Conservation (phyloP, 2,888 invertebrate genomes). For the Microplitis manilae region DNA sequence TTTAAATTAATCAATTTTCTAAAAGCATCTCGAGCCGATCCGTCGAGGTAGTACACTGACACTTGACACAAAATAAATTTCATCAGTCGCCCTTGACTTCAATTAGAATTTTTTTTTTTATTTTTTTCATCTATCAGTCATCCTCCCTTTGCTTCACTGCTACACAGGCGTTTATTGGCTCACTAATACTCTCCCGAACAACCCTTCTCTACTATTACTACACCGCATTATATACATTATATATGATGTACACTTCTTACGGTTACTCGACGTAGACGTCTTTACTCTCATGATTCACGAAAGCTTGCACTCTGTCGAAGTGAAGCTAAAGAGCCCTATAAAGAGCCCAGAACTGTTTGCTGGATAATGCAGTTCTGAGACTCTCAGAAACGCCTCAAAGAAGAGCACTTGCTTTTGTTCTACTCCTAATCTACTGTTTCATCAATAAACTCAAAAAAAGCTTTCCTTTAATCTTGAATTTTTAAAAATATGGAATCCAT, state of each 20-base stretch:
- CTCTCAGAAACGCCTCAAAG: conserved; percentile 26
- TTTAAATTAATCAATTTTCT: not conserved
- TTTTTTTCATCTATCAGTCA: not conserved
- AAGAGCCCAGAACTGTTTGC: conserved; percentile 45
- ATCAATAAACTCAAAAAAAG: conserved; percentile 12
- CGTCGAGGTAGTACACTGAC: not conserved
- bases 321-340: conserved; percentile 49
- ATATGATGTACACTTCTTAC: not conserved
- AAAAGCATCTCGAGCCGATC: not conserved
- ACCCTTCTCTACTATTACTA: not conserved
- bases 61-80: conserved; percentile 1
- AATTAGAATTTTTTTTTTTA: not conserved
- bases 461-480: conserved; percentile 5
- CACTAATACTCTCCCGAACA: not conserved
- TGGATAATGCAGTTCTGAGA: conserved; percentile 54
- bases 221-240: conserved; percentile 8
- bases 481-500: not conserved
- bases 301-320: conserved; percentile 38
- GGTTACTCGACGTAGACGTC: not conserved
- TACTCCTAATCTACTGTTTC: not conserved
- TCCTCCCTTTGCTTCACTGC: not conserved
- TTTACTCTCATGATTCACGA: conserved; percentile 30
- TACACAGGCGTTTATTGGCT: not conserved
- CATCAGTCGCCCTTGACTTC: not conserved
- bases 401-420: conserved; percentile 23